Percentiles rank a stretch among this genome's conserved stretches.
Evolutionary conservation across 2,888 invertebrate species (phyloP).

Genomic region (Cetonia aurata): DNA sequence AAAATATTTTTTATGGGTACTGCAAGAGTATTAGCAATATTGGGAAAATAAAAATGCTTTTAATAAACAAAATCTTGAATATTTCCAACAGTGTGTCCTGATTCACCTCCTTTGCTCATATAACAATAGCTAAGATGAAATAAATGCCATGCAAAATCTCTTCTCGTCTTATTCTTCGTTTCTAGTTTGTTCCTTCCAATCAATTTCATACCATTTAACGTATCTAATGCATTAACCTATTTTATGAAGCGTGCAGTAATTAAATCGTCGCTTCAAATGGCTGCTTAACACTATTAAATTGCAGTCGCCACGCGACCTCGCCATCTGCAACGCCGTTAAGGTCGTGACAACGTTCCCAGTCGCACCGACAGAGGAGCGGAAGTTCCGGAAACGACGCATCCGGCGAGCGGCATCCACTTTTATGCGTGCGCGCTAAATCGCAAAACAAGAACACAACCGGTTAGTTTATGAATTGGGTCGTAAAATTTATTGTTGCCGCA

Average conservation of each 20-base stretch:
- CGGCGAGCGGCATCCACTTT: conserved; percentile 29
- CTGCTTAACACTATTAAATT: conserved; percentile 15
- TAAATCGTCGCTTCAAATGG: conserved; percentile 5
- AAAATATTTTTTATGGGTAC: no score
- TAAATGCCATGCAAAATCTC: no score
- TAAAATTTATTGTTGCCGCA: background rate
- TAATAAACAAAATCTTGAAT: no score
- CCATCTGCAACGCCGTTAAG: background rate
- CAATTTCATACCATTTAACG: no score
- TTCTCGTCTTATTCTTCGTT: no score
- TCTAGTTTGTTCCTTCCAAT: no score
- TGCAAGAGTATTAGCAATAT: no score
- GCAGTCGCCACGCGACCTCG: conserved; percentile 3
- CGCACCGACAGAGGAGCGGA: conserved; percentile 17
- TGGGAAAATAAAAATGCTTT: no score
- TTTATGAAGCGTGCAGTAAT: conserved; percentile 1
- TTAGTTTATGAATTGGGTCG: conserved; percentile 20
- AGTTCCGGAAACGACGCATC: conserved; percentile 34
- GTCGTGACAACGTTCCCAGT: conserved; percentile 11
- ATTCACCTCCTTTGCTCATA: no score
- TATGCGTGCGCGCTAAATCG: conserved; percentile 9
- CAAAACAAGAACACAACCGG: background rate
- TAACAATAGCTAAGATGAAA: no score
- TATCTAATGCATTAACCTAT: no score
- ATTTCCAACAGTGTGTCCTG: no score